Percentiles rank a stretch among this genome's conserved stretches.
Conservation (phyloP, 1,140 invertebrate species). For the Leguminivora glycinivorella region DNA sequence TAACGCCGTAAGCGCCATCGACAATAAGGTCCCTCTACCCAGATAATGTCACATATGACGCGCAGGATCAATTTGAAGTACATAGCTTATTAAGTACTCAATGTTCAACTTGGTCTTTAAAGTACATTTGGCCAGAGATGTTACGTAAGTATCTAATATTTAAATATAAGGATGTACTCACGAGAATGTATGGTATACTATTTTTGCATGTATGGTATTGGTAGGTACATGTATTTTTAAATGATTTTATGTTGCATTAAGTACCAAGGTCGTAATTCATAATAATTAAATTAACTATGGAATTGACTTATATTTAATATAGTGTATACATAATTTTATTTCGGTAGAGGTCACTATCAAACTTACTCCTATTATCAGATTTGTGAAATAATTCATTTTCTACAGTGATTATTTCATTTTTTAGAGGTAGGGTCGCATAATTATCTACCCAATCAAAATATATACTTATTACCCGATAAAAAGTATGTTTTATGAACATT, state of each 20-base stretch:
- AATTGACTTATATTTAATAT: not conserved
- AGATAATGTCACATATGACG: not conserved
- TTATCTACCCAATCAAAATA: not conserved
- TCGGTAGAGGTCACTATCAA: not conserved
- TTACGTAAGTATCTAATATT: not conserved
- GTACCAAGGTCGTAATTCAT: no score
- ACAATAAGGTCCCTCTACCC: no score
- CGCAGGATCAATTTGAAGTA: not conserved
- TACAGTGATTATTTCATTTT: no score
- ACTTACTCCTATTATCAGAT: not conserved
- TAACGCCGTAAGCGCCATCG: no score
- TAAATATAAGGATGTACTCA: no score
- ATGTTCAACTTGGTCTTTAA: not conserved
- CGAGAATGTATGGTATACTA: no score
- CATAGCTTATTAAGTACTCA: no score
- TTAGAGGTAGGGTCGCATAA: no score
- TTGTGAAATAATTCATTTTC: no score
- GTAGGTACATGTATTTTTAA: no score
- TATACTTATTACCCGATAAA: not conserved
- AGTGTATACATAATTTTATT: not conserved
- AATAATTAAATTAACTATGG: not conserved
- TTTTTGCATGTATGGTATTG: no score
- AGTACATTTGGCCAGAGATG: not conserved
- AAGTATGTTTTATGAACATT: not conserved
- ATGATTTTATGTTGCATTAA: no score